phyloP scores from a whole-genome alignment of 2,113 vertebrate genomes.

The Sclerurus mexicanus region DNA sequence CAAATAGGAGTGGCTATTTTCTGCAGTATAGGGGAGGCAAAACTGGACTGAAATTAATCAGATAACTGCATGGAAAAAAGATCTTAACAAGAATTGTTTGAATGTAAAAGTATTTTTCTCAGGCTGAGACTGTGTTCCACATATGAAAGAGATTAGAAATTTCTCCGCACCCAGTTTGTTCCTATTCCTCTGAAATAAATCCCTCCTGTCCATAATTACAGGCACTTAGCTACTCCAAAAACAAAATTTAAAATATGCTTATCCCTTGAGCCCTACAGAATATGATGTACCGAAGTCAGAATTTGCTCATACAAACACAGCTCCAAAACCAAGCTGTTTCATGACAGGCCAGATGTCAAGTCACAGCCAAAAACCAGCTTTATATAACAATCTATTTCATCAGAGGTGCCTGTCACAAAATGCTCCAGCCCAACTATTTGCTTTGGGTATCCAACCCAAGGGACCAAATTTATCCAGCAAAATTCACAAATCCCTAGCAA shows the following conservation, averaged over 20 bases:
- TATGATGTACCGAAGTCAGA: background rate
- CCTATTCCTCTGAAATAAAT: background rate
- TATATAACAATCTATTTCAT: constrained; percentile 33
- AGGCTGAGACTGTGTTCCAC: background rate
- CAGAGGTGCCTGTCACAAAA: background rate
- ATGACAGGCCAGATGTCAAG: background rate
- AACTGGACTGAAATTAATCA: background rate
- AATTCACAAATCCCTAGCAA: background rate
- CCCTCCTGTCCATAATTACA: background rate
- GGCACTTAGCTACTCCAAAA: background rate
- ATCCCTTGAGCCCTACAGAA: background rate
- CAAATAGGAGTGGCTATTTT: background rate
- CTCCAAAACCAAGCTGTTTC: constrained; percentile 1
- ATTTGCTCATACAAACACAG: background rate
- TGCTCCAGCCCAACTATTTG: background rate
- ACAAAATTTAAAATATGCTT: background rate
- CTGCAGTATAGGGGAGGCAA: background rate
- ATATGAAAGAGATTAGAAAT: background rate
- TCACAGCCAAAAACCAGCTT: constrained; percentile 17
- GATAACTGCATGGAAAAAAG: background rate
- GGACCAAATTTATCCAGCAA: background rate
- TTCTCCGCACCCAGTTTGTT: background rate
- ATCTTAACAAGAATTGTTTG: background rate
- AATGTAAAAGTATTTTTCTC: background rate
- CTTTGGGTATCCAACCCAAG: background rate